A percentile compares a stretch with the other conserved stretches of the same genome.
phyloP scores from a whole-genome alignment of 2,113 vertebrate genomes.

The Vombatus ursinus region DNA sequence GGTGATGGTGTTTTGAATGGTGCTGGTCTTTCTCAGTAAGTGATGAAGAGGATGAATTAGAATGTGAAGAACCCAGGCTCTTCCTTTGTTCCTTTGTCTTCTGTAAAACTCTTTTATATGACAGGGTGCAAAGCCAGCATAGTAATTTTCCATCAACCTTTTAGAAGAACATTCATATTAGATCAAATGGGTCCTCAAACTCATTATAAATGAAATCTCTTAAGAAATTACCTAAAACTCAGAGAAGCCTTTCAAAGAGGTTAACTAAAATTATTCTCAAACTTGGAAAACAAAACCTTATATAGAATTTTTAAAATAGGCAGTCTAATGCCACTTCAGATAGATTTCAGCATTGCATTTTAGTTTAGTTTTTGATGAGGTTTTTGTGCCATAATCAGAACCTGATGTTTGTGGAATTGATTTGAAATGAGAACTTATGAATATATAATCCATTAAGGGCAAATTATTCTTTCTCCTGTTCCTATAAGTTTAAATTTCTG shows the following conservation, averaged over 20 bases:
- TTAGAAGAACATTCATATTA: conserved; percentile 72
- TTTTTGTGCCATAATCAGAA: not conserved
- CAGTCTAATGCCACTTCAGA: not conserved
- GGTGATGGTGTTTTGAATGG: conserved; percentile 92
- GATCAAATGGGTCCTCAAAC: conserved; percentile 8
- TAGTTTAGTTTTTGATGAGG: not conserved
- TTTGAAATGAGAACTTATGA: not conserved
- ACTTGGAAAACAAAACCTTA: not conserved
- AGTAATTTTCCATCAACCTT: conserved; percentile 98
- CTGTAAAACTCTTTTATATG: conserved; percentile 97
- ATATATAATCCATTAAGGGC: not conserved
- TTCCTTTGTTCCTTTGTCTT: conserved; percentile 99
- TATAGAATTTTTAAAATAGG: not conserved
- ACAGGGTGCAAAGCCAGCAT: conserved; percentile 98
- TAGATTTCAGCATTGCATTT: not conserved
- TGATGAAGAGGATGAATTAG: conserved; percentile 92
- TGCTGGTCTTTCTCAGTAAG: conserved; percentile 96
- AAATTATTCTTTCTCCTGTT: not conserved
- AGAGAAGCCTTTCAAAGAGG: not conserved
- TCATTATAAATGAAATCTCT: not conserved
- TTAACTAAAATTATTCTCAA: conserved; percentile 46
- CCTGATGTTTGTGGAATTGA: not conserved
- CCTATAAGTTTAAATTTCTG: not conserved
- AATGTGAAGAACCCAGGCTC: conserved; percentile 93
- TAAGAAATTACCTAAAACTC: conserved; percentile 28